Evolutionary conservation across 1,140 invertebrate species (phyloP), one percentile per base, ranked within the genome.

Genomic region (Rhynchophorus ferrugineus): DNA sequence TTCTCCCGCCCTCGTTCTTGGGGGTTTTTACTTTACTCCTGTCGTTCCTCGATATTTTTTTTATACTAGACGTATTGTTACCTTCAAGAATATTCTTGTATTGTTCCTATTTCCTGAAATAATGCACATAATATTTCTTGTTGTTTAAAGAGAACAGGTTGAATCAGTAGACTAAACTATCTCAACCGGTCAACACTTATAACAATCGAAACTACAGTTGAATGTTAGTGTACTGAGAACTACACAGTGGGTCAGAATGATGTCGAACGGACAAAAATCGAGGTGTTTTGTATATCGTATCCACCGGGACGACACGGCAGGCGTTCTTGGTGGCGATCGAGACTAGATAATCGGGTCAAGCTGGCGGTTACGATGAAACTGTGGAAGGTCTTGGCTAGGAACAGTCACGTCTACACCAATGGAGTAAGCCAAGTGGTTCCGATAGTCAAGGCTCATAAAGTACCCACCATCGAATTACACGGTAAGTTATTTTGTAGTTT

Each of bases 361-460:
- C 52, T 44, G 37, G 46, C 43, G 49, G 54, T 51, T 29, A 62
- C 56, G 49, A 69, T 69, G 67, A 69, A 69, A 57, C 58, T 69
- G 45, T 69, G 67, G 67, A 69, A 69, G 47, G 67, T 69, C 22
- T 49, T 69, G 39, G 67, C 65, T n/a, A 62, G 67, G 44, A 68
- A 66, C 46, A 69, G 67, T 59, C 64, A 69, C 55, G 63, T 69
- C 8, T 69, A 69, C 45, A 62, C 56, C 8, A 64, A 61, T 44
- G 61, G 59, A 24, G 58, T 59, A 9, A 46, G 45, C 7, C 53
- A 55, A 21, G 41, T 35, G 14, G 46, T 55, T 22, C 53, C 53
- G 8, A 37, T 49, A 1, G 47, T 49, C 14, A 55, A 49, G 42
- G 46, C 47, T 5, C 53, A 49, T 20, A 55, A 55, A 20, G 53